Evolutionary conservation across 2,797 vertebrate genomes (phyloP), one percentile per base, ranked within the genome.

Genomic region (Prionace glauca): DNA sequence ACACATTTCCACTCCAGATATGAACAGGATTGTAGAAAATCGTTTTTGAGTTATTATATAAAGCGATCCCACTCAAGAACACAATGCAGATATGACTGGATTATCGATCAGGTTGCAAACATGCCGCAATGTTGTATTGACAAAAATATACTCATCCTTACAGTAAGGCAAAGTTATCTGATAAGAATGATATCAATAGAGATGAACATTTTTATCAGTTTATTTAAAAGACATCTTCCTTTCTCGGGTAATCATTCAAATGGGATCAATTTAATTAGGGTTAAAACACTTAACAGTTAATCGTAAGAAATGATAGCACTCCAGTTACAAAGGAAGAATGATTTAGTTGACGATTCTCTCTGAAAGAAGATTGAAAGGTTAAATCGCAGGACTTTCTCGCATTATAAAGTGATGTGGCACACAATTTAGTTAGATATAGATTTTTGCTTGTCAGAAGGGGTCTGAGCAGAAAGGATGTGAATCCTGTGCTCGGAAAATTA

Each of bases 371-470:
- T 91, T 91, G 29, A 60, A 91, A 91, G 60, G 60, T 65, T 91
- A 91, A 90, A 65, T 91, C 60, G 14, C 50, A 65, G 18, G 56
- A 65, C 88, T 91, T 91, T 91, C 88, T 18, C 62, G 2, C 32
- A 65, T 29, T 62, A 91, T 60, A 91, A 91, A 95, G 29, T 72
- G 71, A 50, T 26, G 20, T 41, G 29, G 12, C 71, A 50, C 45
- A 60, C 93, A 95, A 95, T 95, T 95, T 95, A 77, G 41, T 95
- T 32, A 2, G 71, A n/a, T 95, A 95, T 95, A 32, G 93, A 95
- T 95, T 95, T 71, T 95, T 36, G 32, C 71, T 95, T 50, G 67
- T 74, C 41, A 32, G 41, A 26, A 77, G 56, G 74, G 41, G 45
- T 45, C 36, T 94, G 71, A 74, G 71, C 22, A 74, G 45, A 72